Base-by-base conservation (phyloP, 2,113 vertebrate genomes). In the Harpagus bidentatus region DNA sequence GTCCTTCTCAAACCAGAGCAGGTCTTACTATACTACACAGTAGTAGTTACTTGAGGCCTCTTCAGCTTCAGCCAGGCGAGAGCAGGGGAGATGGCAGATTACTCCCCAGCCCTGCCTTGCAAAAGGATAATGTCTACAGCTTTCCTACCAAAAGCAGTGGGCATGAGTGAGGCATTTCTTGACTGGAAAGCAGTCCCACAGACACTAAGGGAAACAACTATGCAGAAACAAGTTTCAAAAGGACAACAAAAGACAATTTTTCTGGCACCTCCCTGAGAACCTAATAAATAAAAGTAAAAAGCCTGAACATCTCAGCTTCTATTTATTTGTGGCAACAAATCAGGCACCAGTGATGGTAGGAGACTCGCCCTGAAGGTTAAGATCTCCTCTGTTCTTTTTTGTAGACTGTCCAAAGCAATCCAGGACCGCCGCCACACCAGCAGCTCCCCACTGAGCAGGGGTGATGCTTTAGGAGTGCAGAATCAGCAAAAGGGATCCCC, bases 341-440 rank as follows among this genome's bases (percentile, higher is more conserved):
- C 40, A 88, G 58, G 42, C 84, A 95, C 45, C 32, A 73, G 67
- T 42, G 77, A 61, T 80, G 42, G 74, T 21, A 91, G 94, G 74
- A 90, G 38, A 52, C 40, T 94, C 11, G 4, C 95, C 89, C 89
- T 36, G 25, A 31, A 94, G 81, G 89, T 94, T 95, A 94, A 95
- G 42, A 38, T 82, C 45, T 50, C 32, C 59, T 87, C 53, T 80
- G 25, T 62, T 95, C 62, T 58, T 82, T 91, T 93, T 83, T 97
- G 93, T 96, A 96, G 77, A 58, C 45, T 61, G 58, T 93, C 84
- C 97, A 97, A 97, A 95, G 73, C 65, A 87, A 84, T 45, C 53
- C 78, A 85, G 74, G 62, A 69, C 34, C 2, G 2, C 80, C 72
- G 67, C 31, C 29, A 97, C 82, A 91, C 56, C 81, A 94, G 83